These are phyloP conservation scores for Parapristionchus giblindavisi DNA, from an alignment of 2,888 invertebrate species.

Conservation along the genomic window DNA sequence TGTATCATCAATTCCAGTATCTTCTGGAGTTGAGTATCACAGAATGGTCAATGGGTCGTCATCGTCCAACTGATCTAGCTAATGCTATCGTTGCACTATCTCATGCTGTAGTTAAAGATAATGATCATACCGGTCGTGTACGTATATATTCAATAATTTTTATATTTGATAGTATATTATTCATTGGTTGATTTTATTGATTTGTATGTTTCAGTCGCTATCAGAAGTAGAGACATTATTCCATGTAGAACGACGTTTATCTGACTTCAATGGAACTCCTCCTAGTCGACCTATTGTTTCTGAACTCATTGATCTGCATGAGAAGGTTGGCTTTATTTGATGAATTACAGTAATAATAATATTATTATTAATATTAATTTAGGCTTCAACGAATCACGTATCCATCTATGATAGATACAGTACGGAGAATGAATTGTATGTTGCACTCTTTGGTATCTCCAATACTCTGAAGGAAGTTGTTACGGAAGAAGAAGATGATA, in stretches of 20 bases:
- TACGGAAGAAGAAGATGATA: too few species aligned
- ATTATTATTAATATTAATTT: not conserved
- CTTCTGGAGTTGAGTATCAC: slow-evolving; percentile 30
- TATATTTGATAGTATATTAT: not conserved
- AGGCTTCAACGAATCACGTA: not conserved
- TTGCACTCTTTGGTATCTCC: slow-evolving; percentile 23
- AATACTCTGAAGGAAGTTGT: slow-evolving; percentile 21
- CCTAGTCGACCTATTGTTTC: not conserved
- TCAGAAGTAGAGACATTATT: slow-evolving; percentile 10
- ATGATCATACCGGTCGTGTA: not conserved
- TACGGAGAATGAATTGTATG: slow-evolving; percentile 32
- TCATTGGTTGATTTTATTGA: too few species aligned
- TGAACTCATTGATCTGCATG: not conserved
- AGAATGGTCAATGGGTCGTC: slow-evolving; percentile 19
- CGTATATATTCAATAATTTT: not conserved
- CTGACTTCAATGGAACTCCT: slow-evolving; percentile 1
- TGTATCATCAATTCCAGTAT: slow-evolving; percentile 12
- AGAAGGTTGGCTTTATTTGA: not conserved
- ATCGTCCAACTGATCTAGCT: slow-evolving; percentile 30
- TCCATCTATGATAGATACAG: slow-evolving; percentile 25
- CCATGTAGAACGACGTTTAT: slow-evolving; percentile 17
- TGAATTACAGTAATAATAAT: not conserved
- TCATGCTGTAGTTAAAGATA: slow-evolving; percentile 12
- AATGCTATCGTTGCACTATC: slow-evolving; percentile 23
- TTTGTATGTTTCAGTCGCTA: not conserved